Conservation (phyloP, 1,140 invertebrate species). For the Lordiphosa clarofinis region DNA sequence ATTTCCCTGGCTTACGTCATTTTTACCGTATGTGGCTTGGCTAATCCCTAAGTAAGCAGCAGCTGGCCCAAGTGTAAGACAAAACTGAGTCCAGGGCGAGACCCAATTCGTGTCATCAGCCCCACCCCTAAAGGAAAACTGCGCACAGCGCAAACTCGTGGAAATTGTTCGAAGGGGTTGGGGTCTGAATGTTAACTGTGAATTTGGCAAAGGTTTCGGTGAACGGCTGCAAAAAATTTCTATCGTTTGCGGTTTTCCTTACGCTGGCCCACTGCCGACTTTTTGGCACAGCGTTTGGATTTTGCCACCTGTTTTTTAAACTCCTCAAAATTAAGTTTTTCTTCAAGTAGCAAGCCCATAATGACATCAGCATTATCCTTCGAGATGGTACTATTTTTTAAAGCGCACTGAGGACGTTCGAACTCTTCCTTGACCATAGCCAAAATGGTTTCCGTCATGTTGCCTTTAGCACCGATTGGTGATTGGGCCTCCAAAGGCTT, state of each 20-base stretch:
- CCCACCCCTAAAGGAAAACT: constrained; percentile 40
- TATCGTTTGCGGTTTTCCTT: background rate
- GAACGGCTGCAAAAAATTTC: background rate
- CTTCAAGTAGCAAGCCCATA: constrained; percentile 18
- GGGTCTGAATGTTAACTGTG: background rate
- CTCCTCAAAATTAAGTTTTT: background rate
- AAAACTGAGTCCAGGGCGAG: constrained; percentile 51
- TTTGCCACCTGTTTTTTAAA: no score
- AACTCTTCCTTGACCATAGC: constrained; percentile 5
- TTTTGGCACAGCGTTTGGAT: background rate
- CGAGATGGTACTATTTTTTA: background rate
- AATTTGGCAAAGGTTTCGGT: constrained; percentile 12
- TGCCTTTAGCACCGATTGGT: no score
- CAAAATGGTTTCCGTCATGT: constrained; percentile 5
- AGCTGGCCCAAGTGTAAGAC: constrained; percentile 33
- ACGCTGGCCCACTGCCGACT: background rate
- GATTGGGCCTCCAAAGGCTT: no score
- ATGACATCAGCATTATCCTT: constrained; percentile 10
- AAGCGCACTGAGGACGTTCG: background rate
- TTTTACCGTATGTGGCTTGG: constrained; percentile 31
- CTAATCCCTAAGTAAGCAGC: constrained; percentile 17
- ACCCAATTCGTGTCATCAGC: constrained; percentile 14
- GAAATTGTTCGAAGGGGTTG: background rate
- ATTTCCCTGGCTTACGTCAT: constrained; percentile 58
- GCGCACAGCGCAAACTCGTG: constrained; percentile 46